phyloP scores from a whole-genome alignment of 2,797 vertebrate genomes.

The Alcedo quadribrachys region DNA sequence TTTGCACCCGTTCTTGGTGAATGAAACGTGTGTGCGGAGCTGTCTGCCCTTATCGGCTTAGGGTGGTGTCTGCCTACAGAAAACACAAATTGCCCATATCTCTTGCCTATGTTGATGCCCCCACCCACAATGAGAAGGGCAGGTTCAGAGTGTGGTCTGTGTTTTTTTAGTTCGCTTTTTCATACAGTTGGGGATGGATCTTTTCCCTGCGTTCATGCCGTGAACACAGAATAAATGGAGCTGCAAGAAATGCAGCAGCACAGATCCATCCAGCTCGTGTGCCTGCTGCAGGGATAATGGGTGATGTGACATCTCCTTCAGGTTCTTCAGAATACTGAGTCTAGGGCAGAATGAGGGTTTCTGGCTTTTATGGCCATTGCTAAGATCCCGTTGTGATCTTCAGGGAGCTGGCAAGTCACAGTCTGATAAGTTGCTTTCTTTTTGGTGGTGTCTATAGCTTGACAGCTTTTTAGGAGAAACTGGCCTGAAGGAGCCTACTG shows the following conservation, averaged over 20 bases:
- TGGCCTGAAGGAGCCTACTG: neutral
- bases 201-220: accelerated
- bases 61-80: neutral
- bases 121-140: neutral
- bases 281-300: neutral
- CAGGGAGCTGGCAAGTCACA: neutral
- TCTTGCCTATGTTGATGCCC: neutral
- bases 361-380: accelerated
- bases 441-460: neutral
- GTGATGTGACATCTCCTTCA: neutral
- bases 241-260: too few relatives aligned
- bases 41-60: neutral
- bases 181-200: neutral
- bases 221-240: neutral
- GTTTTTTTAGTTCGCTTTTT: neutral
- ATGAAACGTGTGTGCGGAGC: neutral
- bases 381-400: neutral
- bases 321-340: neutral
- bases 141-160: neutral
- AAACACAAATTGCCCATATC: neutral
- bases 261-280: accelerated
- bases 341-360: neutral
- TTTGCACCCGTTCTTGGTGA: neutral
- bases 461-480: neutral
- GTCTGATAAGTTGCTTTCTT: accelerated